phyloP scores from a whole-genome alignment of 2,113 vertebrate genomes.

The Cottus gobio region DNA sequence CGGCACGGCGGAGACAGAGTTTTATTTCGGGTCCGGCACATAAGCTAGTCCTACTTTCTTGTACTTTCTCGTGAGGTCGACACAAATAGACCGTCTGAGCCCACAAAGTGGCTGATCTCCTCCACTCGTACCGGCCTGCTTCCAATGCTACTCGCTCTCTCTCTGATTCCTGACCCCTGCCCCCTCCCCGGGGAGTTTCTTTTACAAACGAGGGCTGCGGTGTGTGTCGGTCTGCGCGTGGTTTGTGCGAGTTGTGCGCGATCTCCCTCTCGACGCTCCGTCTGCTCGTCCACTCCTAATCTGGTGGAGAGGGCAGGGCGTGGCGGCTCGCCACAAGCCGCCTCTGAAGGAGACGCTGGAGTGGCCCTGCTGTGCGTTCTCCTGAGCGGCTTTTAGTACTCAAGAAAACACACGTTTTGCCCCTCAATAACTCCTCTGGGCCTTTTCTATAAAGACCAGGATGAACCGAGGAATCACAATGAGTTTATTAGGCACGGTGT shows the following conservation, averaged over 20 bases:
- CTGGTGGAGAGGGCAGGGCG: conserved; percentile 37
- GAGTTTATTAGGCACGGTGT: neutral
- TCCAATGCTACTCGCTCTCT: conserved; percentile 13
- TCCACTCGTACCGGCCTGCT: conserved; percentile 4
- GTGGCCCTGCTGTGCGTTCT: conserved; percentile 19
- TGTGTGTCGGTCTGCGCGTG: conserved; percentile 1
- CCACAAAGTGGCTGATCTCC: conserved; percentile 51
- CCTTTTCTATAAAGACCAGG: neutral
- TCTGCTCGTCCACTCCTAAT: conserved; percentile 50
- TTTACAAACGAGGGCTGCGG: neutral
- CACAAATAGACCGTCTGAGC: conserved; percentile 53
- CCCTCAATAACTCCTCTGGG: neutral
- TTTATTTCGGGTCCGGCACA: conserved; percentile 20
- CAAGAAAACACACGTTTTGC: conserved; percentile 15
- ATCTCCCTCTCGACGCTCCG: conserved; percentile 26
- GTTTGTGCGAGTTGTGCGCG: conserved; percentile 24
- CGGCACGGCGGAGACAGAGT: neutral
- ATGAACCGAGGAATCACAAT: neutral
- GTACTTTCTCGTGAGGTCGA: conserved; percentile 33
- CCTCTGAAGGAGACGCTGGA: conserved; percentile 48
- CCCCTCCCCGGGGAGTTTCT: conserved; percentile 1
- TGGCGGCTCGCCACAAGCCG: conserved; percentile 23
- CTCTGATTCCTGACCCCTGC: neutral
- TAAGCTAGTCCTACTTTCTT: conserved; percentile 14
- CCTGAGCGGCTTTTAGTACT: neutral